phyloP scores from a whole-genome alignment of 2,888 invertebrate species.

The Hirtodrosophila trivittata region DNA sequence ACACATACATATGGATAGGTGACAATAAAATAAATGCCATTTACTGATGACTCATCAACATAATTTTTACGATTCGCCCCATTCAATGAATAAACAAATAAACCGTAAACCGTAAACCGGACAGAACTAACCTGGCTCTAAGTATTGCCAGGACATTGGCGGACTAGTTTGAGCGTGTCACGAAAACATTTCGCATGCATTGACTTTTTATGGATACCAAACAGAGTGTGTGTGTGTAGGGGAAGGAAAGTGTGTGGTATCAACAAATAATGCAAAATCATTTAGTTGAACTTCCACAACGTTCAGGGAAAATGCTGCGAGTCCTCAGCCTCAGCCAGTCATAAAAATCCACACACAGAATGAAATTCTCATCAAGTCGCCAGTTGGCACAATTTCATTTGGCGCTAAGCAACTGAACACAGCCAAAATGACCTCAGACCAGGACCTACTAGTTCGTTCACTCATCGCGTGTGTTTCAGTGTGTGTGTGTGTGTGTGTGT shows the following conservation, averaged over 20 bases:
- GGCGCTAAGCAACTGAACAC: slow-evolving; percentile 70
- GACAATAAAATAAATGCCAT: slow-evolving; percentile 78
- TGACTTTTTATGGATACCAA: slow-evolving; percentile 73
- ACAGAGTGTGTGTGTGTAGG: slow-evolving; percentile 6
- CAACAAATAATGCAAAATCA: slow-evolving; percentile 79
- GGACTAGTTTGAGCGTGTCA: slow-evolving; percentile 65
- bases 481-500: slow-evolving; percentile 29
- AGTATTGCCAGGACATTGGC: slow-evolving; percentile 12
- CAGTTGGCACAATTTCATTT: slow-evolving; percentile 73
- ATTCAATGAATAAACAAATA: slow-evolving; percentile 81
- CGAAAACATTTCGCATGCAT: slow-evolving; percentile 79
- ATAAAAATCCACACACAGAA: slow-evolving; percentile 75
- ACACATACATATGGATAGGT: slow-evolving; percentile 33
- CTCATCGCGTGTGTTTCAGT: slow-evolving; percentile 4
- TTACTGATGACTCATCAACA: slow-evolving; percentile 81
- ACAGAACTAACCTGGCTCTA: slow-evolving; percentile 33
- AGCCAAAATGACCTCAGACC: slow-evolving; percentile 44
- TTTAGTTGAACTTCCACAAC: slow-evolving; percentile 58
- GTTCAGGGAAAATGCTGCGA: slow-evolving; percentile 2
- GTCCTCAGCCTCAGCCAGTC: slow-evolving; percentile 52
- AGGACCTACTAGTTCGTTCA: slow-evolving; percentile 10
- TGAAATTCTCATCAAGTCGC: slow-evolving; percentile 76
- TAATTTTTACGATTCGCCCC: slow-evolving; percentile 75
- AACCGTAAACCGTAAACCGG: slow-evolving; percentile 63
- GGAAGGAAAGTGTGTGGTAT: slow-evolving; percentile 14